Evolutionary conservation across 2,113 vertebrate genomes (phyloP).

Genomic region (Serinus canaria): DNA sequence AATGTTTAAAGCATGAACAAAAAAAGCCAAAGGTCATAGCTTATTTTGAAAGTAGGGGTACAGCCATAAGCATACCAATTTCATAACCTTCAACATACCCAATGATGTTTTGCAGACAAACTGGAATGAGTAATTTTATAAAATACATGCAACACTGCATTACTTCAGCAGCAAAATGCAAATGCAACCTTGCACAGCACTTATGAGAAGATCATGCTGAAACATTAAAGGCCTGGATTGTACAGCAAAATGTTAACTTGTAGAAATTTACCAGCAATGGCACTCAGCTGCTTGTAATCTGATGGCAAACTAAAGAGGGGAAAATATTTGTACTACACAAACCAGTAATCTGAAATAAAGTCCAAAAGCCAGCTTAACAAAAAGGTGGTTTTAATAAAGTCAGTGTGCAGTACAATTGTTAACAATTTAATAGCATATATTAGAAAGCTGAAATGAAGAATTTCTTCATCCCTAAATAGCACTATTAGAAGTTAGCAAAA

Average conservation of each 20-base stretch:
- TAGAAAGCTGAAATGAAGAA: not conserved
- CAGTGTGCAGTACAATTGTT: not conserved
- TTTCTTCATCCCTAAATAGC: not conserved
- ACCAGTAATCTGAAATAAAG: not conserved
- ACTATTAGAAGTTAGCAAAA: not conserved
- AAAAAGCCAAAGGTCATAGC: not conserved
- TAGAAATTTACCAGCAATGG: not conserved
- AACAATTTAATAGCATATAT: not conserved
- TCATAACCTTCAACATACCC: not conserved
- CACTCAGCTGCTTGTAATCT: not conserved
- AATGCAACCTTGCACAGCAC: not conserved
- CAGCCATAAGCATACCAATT: not conserved
- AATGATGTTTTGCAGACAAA: not conserved
- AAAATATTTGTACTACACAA: not conserved
- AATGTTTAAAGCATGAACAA: not conserved
- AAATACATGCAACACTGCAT: not conserved
- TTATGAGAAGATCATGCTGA: not conserved
- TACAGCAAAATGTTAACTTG: not conserved
- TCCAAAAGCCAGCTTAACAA: not conserved
- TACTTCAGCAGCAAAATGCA: not conserved
- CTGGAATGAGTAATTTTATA: not conserved
- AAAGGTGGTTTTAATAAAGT: not conserved
- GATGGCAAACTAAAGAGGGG: not conserved
- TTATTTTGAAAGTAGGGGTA: not conserved
- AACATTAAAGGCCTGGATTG: not conserved